These are phyloP conservation scores for Dolichopus griseipennis DNA, from an alignment of 2,888 invertebrate species.

Conservation along the genomic window DNA sequence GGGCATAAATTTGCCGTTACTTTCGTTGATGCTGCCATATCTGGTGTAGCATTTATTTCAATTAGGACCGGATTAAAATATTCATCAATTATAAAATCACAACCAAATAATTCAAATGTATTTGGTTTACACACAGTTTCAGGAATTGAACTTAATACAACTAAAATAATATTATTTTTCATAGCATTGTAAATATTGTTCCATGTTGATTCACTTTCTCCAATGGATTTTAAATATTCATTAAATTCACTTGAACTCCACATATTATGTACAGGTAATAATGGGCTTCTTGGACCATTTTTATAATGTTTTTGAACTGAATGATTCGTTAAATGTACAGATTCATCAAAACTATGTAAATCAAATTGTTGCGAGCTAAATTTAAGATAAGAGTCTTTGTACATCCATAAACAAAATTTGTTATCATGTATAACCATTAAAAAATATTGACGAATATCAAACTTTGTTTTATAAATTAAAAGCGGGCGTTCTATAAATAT, in stretches of 20 bases:
- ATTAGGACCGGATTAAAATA: conserved; percentile 80
- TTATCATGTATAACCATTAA: conserved; percentile 59
- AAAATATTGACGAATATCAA: conserved; percentile 87
- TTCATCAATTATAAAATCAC: conserved; percentile 84
- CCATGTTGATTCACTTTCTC: conserved; percentile 52
- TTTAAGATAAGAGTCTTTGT: conserved; percentile 72
- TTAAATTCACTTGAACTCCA: conserved; percentile 70
- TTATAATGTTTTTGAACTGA: conserved; percentile 72
- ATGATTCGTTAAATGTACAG: conserved; percentile 80
- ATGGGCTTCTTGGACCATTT: conserved; percentile 45
- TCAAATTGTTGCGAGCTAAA: conserved; percentile 79
- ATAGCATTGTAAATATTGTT: conserved; percentile 74
- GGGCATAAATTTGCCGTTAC: conserved; percentile 78
- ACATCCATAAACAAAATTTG: conserved; percentile 78
- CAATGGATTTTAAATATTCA: conserved; percentile 48
- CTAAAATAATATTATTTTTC: conserved; percentile 71
- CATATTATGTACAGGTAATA: conserved; percentile 71
- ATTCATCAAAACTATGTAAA: conserved; percentile 69
- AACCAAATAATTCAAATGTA: conserved; percentile 83
- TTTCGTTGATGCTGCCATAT: conserved; percentile 69
- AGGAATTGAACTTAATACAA: conserved; percentile 68
- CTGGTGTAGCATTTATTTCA: conserved; percentile 86
- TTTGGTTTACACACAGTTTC: conserved; percentile 58
- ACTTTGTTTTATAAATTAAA: conserved; percentile 76
- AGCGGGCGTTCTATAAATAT: conserved; percentile 74